A percentile compares a stretch with the other conserved stretches of the same genome.
Conservation (phyloP, 2,888 invertebrate species). For the Hyppa rectilinea region DNA sequence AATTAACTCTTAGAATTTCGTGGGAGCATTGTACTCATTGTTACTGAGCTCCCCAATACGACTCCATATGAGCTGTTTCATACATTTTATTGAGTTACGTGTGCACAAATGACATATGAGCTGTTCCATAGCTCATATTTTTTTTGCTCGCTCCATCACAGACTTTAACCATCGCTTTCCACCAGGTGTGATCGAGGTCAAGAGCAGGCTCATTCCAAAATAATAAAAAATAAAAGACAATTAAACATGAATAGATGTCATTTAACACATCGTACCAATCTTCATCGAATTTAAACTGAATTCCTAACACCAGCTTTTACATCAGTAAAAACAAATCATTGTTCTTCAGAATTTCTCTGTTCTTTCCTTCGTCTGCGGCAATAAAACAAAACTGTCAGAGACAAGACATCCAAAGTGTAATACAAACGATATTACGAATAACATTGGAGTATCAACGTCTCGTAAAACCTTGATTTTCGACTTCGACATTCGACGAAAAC, state of each 20-base stretch:
- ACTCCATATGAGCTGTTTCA: too few species aligned
- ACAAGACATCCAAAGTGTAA: slow-evolving; percentile 26
- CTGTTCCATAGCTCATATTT: too few species aligned
- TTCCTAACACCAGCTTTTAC: neutral
- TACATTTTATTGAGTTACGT: too few species aligned
- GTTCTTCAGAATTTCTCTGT: slow-evolving; percentile 11
- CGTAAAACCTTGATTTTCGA: slow-evolving; percentile 29
- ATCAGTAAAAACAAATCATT: neutral
- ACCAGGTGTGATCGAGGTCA: too few species aligned
- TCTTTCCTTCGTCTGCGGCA: slow-evolving; percentile 24
- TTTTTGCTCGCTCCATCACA: too few species aligned
- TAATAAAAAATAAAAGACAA: neutral
- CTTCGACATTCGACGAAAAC: slow-evolving; percentile 1
- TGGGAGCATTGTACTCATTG: too few species aligned
- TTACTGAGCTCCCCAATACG: too few species aligned
- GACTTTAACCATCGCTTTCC: too few species aligned
- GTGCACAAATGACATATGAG: too few species aligned
- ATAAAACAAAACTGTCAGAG: slow-evolving; percentile 38
- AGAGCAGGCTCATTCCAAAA: too few species aligned
- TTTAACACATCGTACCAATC: neutral
- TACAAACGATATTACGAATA: slow-evolving; percentile 50
- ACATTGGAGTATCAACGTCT: slow-evolving; percentile 19
- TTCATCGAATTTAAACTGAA: neutral
- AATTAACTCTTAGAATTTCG: too few species aligned
- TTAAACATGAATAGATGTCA: neutral